Conservation (phyloP, 2,113 vertebrate genomes). For the Burhinus oedicnemus region DNA sequence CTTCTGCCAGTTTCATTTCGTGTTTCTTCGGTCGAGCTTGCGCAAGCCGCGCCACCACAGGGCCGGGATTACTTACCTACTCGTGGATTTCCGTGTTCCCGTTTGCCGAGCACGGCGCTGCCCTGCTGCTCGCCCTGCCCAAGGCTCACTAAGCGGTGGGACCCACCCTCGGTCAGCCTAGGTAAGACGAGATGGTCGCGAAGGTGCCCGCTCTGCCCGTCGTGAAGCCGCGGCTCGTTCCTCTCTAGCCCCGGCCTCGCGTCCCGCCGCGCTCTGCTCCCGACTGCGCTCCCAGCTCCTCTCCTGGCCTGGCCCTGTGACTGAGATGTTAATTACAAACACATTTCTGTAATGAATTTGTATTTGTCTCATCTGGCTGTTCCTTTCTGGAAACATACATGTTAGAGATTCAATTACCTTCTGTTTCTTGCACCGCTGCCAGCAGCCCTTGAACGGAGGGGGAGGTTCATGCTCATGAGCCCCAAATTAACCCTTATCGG, state of each 20-base stretch:
- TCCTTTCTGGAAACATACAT: neutral
- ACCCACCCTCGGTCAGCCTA: accelerated
- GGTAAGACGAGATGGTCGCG: neutral
- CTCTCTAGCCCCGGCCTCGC: accelerated
- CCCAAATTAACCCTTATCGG: accelerated
- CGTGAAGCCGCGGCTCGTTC: accelerated
- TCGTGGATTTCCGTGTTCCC: accelerated
- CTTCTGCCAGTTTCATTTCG: neutral
- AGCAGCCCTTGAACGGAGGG: neutral
- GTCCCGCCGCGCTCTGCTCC: accelerated
- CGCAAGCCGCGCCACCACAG: accelerated
- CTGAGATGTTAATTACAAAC: neutral
- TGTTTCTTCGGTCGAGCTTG: accelerated
- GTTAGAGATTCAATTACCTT: neutral
- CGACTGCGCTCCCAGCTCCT: neutral
- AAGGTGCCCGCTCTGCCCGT: neutral
- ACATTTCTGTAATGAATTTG: accelerated
- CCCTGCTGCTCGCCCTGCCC: neutral
- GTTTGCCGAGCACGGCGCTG: accelerated
- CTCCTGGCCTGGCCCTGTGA: accelerated
- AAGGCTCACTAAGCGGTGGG: accelerated
- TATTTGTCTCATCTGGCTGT: neutral
- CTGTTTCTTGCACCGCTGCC: neutral
- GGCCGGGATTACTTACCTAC: accelerated
- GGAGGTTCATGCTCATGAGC: accelerated